A percentile compares a stretch with the other conserved stretches of the same genome.
Evolutionary conservation across 2,888 invertebrate genomes (phyloP).

Genomic region (Tenthredo distinguenda): DNA sequence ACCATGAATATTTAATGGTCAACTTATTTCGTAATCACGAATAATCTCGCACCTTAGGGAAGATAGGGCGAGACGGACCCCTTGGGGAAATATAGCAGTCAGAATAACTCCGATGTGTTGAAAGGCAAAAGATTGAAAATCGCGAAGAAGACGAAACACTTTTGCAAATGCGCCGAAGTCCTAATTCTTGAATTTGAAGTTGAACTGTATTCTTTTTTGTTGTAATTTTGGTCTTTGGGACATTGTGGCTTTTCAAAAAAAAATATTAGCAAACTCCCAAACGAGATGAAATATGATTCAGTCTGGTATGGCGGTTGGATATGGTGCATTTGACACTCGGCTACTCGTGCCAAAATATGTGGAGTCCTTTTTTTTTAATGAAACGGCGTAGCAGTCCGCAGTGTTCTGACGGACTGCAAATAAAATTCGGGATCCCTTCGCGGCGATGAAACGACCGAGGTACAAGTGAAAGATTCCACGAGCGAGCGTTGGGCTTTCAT

Average conservation of each 20-base stretch:
- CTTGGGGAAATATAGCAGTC: too few relatives aligned
- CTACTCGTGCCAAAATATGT: constrained; percentile 1
- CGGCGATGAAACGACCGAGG: background rate
- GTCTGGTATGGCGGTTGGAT: background rate
- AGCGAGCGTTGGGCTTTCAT: background rate
- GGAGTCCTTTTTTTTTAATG: background rate
- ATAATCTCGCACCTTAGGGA: background rate
- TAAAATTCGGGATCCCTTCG: background rate
- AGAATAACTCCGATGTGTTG: too few relatives aligned
- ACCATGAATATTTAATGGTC: background rate
- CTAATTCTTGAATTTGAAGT: background rate
- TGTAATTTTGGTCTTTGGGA: background rate
- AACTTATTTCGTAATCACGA: background rate
- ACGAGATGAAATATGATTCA: background rate
- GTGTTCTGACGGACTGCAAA: background rate
- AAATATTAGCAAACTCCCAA: background rate
- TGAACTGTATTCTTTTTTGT: background rate
- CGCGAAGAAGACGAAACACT: too few relatives aligned
- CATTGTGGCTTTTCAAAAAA: background rate
- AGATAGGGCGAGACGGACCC: too few relatives aligned
- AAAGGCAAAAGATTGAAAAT: too few relatives aligned
- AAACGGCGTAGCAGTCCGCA: background rate
- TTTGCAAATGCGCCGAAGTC: too few relatives aligned
- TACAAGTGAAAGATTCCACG: background rate
- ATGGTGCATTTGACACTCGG: background rate